Evolutionary conservation across 1,140 invertebrate genomes (phyloP).

Genomic region (Samia ricini): DNA sequence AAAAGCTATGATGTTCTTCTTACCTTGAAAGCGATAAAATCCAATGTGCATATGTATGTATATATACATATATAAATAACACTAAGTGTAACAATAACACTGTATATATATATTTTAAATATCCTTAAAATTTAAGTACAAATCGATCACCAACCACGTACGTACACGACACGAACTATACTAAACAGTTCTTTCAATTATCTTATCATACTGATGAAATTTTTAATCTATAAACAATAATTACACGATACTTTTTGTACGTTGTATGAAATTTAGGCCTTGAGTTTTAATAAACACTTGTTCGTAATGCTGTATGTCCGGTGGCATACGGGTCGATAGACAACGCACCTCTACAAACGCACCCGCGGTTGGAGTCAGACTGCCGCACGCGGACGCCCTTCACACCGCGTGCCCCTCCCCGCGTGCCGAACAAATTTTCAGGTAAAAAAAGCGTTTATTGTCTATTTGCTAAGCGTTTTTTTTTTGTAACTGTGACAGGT

Average conservation of each 20-base stretch:
- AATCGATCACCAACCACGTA: neutral
- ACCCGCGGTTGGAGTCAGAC: slow-evolving; percentile 46
- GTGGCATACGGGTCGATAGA: neutral
- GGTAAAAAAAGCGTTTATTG: slow-evolving; percentile 54
- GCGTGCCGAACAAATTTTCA: slow-evolving; percentile 46
- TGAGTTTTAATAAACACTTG: neutral
- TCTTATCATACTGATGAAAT: slow-evolving; percentile 44
- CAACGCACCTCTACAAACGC: slow-evolving; percentile 28
- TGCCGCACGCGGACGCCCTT: slow-evolving; percentile 48
- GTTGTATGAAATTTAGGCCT: neutral
- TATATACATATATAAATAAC: neutral
- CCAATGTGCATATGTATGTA: slow-evolving; percentile 35
- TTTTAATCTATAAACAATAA: neutral
- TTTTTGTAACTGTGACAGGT: slow-evolving; percentile 4
- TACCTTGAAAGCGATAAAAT: slow-evolving; percentile 48
- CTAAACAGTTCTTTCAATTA: slow-evolving; percentile 38
- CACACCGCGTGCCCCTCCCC: slow-evolving; percentile 47
- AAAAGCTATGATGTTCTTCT: no score
- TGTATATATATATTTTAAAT: slow-evolving; percentile 19
- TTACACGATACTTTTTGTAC: neutral
- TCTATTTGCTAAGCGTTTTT: slow-evolving; percentile 48
- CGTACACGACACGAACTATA: slow-evolving; percentile 33
- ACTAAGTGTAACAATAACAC: slow-evolving; percentile 6
- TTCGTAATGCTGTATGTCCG: slow-evolving; percentile 24
- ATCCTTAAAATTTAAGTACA: slow-evolving; percentile 37